Base-by-base conservation (phyloP, 1,140 invertebrate species). In the Tachypleus tridentatus region DNA sequence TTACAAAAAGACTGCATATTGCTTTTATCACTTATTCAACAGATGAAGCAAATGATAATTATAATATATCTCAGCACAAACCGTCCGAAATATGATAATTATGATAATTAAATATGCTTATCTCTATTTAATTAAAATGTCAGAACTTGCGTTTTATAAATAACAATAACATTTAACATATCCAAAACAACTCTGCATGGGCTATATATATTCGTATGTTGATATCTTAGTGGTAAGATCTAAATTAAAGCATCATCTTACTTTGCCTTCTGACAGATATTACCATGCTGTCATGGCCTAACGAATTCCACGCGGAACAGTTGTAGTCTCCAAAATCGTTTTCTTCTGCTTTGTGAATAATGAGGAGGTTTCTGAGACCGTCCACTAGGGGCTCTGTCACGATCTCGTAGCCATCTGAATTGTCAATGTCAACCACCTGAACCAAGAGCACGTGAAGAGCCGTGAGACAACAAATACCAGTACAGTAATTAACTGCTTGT, bases 311-410 rank as follows among this genome's bases (percentile, higher is more conserved):
- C 4, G 95, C 91, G 51, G 91, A 90, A 77, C 94, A 97, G 79
- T 95, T 97, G 80, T 96, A 97, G 67, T 84, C 80, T 10, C 93
- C 93, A 75, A 93, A 97, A 75, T 97, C 91, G 64, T 82, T 84
- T 49, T 86, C 83, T 71, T 86, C 84, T 52, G 89, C 88, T 72
- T 91, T 86, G 60, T 85, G 80, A 56, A 97, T 91, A 59, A 92
- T 86, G 29, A 97, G 80, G 10, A 87, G 88, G 58, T 86, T 89
- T 65, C 61, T 64, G 64, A 91, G 79, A 0, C 86, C 85, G 59
- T 82, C 84, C 10, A 79, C 79, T 65, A 82, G 75, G 11, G 75
- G 75, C 69, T 83, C 83, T 73, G 83, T 82, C 59, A 80, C 70
- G 11, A 82, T 81, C 65, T 67, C 72, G 62, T 59, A 71, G 49